Conservation (phyloP, 2,888 invertebrate species). For the Meiosimyza platycephala region DNA sequence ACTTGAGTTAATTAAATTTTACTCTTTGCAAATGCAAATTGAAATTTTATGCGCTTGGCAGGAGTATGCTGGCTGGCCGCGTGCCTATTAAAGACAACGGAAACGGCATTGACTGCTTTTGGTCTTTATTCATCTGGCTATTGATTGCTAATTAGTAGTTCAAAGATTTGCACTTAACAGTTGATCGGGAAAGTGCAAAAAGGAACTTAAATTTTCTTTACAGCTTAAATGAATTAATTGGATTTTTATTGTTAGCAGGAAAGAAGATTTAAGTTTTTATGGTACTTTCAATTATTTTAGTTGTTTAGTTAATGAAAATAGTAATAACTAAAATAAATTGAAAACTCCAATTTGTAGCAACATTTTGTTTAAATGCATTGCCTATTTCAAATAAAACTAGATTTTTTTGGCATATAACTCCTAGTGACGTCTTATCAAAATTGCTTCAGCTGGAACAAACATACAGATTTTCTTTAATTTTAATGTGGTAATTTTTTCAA, state of each 20-base stretch:
- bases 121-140: neutral
- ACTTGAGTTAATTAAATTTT: conserved; percentile 4
- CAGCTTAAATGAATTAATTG: no score
- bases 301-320: neutral
- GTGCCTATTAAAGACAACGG: no score
- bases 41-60: neutral
- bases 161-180: neutral
- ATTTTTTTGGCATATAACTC: neutral
- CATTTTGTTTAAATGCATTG: neutral
- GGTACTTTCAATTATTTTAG: no score
- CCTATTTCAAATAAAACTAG: neutral
- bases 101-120: no score
- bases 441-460: no score
- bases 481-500: no score
- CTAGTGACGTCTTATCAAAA: no score
- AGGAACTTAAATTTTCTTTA: no score
- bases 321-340: no score
- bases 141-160: conserved; percentile 3
- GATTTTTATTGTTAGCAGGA: no score
- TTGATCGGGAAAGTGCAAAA: neutral
- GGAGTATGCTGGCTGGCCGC: neutral
- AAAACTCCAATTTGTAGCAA: neutral
- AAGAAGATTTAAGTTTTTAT: no score
- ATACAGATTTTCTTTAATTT: no score
- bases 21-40: conserved; percentile 8